Evolutionary conservation across 2,113 vertebrate genomes (phyloP).

Genomic region (Ochotona curzoniae): DNA sequence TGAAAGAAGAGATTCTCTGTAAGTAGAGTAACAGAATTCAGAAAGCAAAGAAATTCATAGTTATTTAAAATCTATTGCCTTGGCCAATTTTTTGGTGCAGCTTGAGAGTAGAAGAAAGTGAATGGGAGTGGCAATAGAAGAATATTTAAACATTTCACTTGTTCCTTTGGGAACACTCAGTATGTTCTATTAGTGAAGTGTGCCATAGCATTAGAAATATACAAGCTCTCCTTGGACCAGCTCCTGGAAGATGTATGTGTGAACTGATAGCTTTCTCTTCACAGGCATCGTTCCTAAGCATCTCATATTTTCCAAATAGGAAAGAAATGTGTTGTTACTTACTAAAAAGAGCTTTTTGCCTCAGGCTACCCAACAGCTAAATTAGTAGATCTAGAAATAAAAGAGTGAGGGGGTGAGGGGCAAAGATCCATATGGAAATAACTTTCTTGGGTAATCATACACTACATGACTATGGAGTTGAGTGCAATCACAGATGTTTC

Average conservation of each 20-base stretch:
- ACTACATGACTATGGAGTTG: neutral
- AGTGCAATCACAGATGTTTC: neutral
- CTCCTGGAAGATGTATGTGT: conserved; percentile 78
- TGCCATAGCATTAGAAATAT: conserved; percentile 56
- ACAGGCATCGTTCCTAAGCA: conserved; percentile 45
- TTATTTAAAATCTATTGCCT: neutral
- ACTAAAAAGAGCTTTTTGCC: conserved; percentile 69
- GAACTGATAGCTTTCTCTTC: conserved; percentile 73
- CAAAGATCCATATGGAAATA: conserved; percentile 61
- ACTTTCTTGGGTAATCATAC: conserved; percentile 56
- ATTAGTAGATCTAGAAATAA: conserved; percentile 54
- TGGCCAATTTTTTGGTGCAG: neutral
- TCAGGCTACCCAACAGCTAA: conserved; percentile 67
- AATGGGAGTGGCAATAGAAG: neutral
- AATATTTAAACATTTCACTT: conserved; percentile 51
- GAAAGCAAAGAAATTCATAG: neutral
- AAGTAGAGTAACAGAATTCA: neutral
- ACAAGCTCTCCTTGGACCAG: conserved; percentile 71
- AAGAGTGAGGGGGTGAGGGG: neutral
- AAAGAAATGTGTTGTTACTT: conserved; percentile 72
- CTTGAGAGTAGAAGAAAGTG: neutral
- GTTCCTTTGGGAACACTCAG: neutral
- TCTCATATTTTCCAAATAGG: conserved; percentile 80
- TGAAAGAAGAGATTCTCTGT: neutral
- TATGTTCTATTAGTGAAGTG: conserved; percentile 64